Percentiles rank a stretch among this genome's conserved stretches.
Conservation (phyloP, 2,113 vertebrate species). For the Nipponia nippon region DNA sequence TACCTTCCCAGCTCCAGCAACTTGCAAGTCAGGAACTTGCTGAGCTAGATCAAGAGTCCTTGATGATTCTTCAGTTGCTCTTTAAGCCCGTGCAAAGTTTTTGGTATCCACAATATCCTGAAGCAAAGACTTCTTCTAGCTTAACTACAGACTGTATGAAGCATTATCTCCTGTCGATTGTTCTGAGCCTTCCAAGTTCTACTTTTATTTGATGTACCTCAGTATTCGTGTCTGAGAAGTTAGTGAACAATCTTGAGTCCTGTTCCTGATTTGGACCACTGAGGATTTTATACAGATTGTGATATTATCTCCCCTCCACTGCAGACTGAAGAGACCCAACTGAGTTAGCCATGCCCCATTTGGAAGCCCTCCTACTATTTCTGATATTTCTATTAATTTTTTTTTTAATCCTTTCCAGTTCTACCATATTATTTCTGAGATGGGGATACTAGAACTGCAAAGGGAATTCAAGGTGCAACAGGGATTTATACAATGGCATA, state of each 20-base stretch:
- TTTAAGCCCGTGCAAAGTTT: not conserved
- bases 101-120: not conserved
- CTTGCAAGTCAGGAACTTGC: not conserved
- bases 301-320: not conserved
- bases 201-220: not conserved
- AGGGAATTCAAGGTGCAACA: not conserved
- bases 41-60: not conserved
- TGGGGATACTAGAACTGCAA: not conserved
- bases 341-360: not conserved
- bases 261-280: not conserved
- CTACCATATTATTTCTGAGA: not conserved
- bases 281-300: not conserved
- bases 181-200: not conserved
- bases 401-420: not conserved
- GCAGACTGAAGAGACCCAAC: not conserved
- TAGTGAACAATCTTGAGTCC: not conserved
- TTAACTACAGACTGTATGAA: not conserved
- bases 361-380: not conserved
- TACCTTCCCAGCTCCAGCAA: not conserved
- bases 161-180: not conserved
- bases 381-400: not conserved
- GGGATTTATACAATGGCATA: not conserved
- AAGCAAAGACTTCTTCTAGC: not conserved
- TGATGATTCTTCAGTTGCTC: not conserved
- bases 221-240: rapidly evolving